Conservation (phyloP, 2,113 vertebrate species). For the Ciconia boyciana region DNA sequence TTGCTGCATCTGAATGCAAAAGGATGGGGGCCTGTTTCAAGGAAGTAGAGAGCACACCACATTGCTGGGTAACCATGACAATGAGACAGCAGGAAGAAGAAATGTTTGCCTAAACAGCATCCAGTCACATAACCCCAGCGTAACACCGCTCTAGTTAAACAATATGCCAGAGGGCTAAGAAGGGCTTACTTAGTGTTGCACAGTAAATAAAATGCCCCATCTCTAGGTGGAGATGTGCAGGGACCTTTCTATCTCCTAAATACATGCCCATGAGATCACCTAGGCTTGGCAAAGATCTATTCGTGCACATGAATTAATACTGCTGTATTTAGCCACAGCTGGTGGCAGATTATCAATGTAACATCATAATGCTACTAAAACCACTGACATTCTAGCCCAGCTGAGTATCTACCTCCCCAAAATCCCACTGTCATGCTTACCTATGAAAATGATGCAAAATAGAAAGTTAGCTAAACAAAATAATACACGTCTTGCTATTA, state of each 20-base stretch:
- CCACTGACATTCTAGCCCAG: background rate
- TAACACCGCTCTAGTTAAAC: conserved; percentile 52
- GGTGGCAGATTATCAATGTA: background rate
- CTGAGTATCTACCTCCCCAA: background rate
- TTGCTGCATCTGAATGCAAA: conserved; percentile 51
- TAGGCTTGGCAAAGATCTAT: background rate
- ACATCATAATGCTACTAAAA: background rate
- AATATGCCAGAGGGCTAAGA: conserved; percentile 19
- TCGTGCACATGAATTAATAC: background rate
- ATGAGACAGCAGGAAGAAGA: conserved; percentile 63
- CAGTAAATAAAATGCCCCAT: background rate
- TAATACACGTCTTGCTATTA: background rate
- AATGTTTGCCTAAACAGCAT: conserved; percentile 66
- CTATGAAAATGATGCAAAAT: background rate
- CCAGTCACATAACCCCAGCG: conserved; percentile 40
- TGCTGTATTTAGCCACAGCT: background rate
- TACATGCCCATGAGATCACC: background rate
- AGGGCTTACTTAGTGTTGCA: background rate
- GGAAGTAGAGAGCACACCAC: conserved; percentile 1
- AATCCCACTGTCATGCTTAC: background rate
- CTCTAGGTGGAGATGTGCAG: background rate
- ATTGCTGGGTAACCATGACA: conserved; percentile 64
- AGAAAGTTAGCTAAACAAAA: background rate
- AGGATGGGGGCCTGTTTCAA: background rate
- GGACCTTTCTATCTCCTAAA: background rate